Evolutionary conservation across 2,113 vertebrate species (phyloP).

Genomic region (Oncorhynchus tshawytscha): DNA sequence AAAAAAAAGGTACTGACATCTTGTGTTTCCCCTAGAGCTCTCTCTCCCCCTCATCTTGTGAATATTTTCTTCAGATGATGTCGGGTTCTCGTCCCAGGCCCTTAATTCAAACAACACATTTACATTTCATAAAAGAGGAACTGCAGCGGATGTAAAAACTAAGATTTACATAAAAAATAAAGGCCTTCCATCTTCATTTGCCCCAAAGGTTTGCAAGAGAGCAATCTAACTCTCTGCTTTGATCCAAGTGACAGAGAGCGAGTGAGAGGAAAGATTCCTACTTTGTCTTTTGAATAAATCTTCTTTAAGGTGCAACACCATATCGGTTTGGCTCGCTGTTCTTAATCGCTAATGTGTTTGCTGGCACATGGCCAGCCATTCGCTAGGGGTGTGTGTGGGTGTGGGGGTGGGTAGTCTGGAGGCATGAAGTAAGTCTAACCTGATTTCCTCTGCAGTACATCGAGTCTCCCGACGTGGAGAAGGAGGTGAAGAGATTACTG

Average conservation of each 20-base stretch:
- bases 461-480: slow-evolving; percentile 91
- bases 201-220: slow-evolving; percentile 59
- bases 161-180: slow-evolving; percentile 76
- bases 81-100: slow-evolving; percentile 25
- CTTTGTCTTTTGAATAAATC: slow-evolving; percentile 69
- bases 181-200: slow-evolving; percentile 57
- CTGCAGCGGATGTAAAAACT: slow-evolving; percentile 49
- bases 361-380: slow-evolving; percentile 39
- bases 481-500: slow-evolving; percentile 87
- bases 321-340: slow-evolving; percentile 59
- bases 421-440: slow-evolving; percentile 35
- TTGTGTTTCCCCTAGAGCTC: slow-evolving; percentile 19
- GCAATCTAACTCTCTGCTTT: slow-evolving; percentile 56
- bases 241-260: slow-evolving; percentile 57
- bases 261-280: slow-evolving; percentile 44
- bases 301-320: slow-evolving; percentile 48
- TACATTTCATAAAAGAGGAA: slow-evolving; percentile 29
- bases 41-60: slow-evolving; percentile 1
- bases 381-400: background rate
- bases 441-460: slow-evolving; percentile 73
- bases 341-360: slow-evolving; percentile 73
- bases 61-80: slow-evolving; percentile 31
- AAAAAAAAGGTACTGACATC: slow-evolving; percentile 73
- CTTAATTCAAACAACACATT: slow-evolving; percentile 46
- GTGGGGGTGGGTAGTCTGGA: background rate